Evolutionary conservation across 92 coral and sea anemone species (phyloP).

Genomic region (Epizoanthus illoricatus): DNA sequence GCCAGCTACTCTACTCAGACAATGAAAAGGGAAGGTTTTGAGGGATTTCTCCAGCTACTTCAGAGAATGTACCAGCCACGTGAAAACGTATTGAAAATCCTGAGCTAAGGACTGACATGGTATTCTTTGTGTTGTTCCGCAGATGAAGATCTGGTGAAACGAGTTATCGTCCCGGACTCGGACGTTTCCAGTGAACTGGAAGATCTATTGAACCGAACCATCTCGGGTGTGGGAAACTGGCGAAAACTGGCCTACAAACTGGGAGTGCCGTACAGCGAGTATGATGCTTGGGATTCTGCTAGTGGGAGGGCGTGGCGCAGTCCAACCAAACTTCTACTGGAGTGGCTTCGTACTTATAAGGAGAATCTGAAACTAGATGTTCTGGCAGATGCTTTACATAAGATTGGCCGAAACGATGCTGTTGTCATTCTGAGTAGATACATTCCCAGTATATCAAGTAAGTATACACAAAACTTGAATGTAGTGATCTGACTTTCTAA

Average conservation of each 20-base stretch:
- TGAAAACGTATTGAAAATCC: no score
- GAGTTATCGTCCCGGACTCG: not conserved
- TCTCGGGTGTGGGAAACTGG: constrained; percentile 21
- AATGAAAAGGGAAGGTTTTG: no score
- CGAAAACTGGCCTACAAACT: constrained; percentile 10
- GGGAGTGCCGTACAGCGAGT: constrained; percentile 1
- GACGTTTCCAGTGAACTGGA: not conserved
- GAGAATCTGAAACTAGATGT: constrained; percentile 14
- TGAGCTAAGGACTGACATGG: no score
- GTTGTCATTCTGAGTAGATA: constrained; percentile 10
- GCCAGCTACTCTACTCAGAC: no score
- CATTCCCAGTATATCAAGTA: constrained; percentile 19
- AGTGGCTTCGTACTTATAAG: constrained; percentile 15
- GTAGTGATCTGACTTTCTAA: no score
- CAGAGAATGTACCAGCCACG: no score
- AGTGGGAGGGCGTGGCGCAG: not conserved
- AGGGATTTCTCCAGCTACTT: no score
- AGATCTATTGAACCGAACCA: constrained; percentile 3
- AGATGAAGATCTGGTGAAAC: constrained; percentile 16
- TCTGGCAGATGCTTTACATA: constrained; percentile 9
- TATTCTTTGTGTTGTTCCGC: not conserved
- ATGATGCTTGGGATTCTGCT: constrained; percentile 10
- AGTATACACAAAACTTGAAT: not conserved
- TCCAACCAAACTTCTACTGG: constrained; percentile 12
- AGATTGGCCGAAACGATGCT: constrained; percentile 28